Evolutionary conservation across 2,888 invertebrate genomes (phyloP), one percentile per base, ranked within the genome.

Genomic region (Brachynemurus nebulosus): DNA sequence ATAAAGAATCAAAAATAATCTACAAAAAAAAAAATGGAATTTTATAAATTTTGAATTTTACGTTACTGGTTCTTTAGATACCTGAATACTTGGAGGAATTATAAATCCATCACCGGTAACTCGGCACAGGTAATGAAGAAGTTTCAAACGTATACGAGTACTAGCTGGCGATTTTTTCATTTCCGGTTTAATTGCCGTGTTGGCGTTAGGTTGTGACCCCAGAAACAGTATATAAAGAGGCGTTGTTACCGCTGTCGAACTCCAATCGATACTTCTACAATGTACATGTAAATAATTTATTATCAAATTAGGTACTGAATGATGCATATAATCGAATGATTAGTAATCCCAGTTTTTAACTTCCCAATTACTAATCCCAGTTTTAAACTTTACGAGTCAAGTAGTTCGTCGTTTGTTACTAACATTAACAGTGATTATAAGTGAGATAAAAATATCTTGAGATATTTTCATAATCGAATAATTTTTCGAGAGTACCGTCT

Each of bases 1-100:
- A 90, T 9, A 93, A 66, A 3, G 88, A 83, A 53, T 91, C 89
- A 63, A 91, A 92, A 42, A 91, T 79, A 30, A 88, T 76, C 83
- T 78, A 63, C 34, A 59, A 56, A 48, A 47, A 44, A 51, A 45
- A 42, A 44, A 40, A 11, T n/a, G n/a, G n/a, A n/a, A n/a, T n/a
- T 23, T 25, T 40, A 25, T 20, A 12, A 40, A 21, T 33, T 9
- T 36, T 43, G 23, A 20, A 6, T 12, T 35, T 16, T 40, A 11
- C 12, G 21, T 21, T n/a, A 16, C 4, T 30, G 45, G 34, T 43
- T 46, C 47, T n/a, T n/a, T n/a, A n/a, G n/a, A 42, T 57, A 85
- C 80, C 70, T 89, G 88, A 46, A 92, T 82, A 52, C 85, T 83
- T 42, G 80, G 79, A 6, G 88, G 86, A 47, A 83, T 78, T 57